Base-by-base conservation (phyloP, 2,797 vertebrate species). In the Gallinago nigripennis region DNA sequence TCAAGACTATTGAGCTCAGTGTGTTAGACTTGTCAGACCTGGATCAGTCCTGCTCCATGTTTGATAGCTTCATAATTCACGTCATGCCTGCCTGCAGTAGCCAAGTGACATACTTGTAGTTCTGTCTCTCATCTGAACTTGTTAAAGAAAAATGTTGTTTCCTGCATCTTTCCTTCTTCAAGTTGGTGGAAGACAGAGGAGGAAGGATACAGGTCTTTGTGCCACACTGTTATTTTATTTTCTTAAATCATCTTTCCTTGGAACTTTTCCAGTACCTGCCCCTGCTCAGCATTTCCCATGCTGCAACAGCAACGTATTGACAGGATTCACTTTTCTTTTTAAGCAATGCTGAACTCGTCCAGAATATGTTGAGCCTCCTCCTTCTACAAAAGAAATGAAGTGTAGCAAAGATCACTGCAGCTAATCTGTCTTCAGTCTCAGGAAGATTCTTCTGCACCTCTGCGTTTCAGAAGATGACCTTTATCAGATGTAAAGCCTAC, bases 381-480 rank as follows among this genome's bases (percentile, higher is more conserved):
- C n/a, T 90, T 71, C 39, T 83, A 61, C 16, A 41, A 68, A 94
- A 86, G 58, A 82, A 87, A 92, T 61, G n/a, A 94, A 72, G 43
- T 81, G 65, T 48, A 90, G 69, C 54, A 95, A 88, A 88, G 61
- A 92, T 88, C 45, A 69, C 28, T 93, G 76, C 35, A 92, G 50
- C 56, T 76, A 75, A 92, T 90, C 78, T 75, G 27, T 91, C 82
- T 86, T 71, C 76, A 83, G 66, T 90, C n/a, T 88, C 80, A 37
- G 46, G 39, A 94, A 91, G 76, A 79, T 91, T 87, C 65, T 92
- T 90, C 89, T 82, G 54, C 82, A 91, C 85, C 51, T 94, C 77
- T 91, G 82, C 54, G 31, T 92, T 96, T 91, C 88, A 72, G 69
- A 93, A 92, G 70, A 90, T 88, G 91, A 95, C 91, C 87, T 96